Conservation (phyloP, 2,113 vertebrate species). For the Osmerus eperlanus region DNA sequence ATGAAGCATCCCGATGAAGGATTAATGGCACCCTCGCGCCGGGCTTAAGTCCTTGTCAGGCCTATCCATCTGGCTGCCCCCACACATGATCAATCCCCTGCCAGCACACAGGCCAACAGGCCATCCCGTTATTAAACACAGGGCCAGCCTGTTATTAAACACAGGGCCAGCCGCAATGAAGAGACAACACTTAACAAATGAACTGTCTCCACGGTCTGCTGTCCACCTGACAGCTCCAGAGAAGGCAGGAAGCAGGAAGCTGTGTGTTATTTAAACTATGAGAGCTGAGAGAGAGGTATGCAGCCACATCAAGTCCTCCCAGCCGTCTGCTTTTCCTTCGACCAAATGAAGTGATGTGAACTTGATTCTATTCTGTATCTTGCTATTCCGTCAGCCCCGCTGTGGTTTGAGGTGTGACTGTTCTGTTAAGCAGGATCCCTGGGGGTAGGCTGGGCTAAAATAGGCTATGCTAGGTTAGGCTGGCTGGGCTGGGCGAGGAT, state of each 20-base stretch:
- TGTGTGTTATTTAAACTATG: not conserved
- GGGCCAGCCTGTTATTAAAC: slow-evolving; percentile 40
- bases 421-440: too few relatives aligned
- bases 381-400: too few relatives aligned
- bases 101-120: slow-evolving; percentile 62
- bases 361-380: too few relatives aligned
- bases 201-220: slow-evolving; percentile 28
- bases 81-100: slow-evolving; percentile 46
- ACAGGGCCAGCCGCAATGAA: slow-evolving; percentile 3
- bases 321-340: too few relatives aligned
- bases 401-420: too few relatives aligned
- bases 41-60: slow-evolving; percentile 59
- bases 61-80: slow-evolving; percentile 64
- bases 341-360: too few relatives aligned
- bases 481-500: not conserved
- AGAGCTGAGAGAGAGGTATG: not conserved
- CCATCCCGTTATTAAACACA: slow-evolving; percentile 68
- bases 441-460: too few relatives aligned
- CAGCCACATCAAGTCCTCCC: too few relatives aligned
- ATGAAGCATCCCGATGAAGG: too few relatives aligned
- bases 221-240: not conserved
- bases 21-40: slow-evolving; percentile 37
- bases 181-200: slow-evolving; percentile 19
- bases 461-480: not conserved
- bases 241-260: not conserved